Conservation (phyloP, 2,113 vertebrate genomes). For the human region DNA sequence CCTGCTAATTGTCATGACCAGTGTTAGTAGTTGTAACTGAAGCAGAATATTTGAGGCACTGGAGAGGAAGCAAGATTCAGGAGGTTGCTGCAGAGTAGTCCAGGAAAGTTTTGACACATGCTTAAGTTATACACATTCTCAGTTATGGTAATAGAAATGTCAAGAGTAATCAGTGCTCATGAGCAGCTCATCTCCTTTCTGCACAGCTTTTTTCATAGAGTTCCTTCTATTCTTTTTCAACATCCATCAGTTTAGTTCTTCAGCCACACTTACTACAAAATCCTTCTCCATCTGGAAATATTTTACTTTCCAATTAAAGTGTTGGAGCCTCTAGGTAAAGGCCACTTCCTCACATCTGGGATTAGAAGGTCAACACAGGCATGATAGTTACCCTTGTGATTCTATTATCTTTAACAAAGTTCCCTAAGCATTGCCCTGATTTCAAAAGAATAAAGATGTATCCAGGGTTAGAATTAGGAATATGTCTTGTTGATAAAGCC, state of each 20-base stretch:
- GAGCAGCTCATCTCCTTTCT: neutral
- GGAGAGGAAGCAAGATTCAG: neutral
- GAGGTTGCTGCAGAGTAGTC: neutral
- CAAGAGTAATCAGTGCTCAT: neutral
- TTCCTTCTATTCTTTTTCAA: neutral
- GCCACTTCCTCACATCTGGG: neutral
- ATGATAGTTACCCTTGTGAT: neutral
- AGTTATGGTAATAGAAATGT: neutral
- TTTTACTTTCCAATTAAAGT: slow-evolving; percentile 21
- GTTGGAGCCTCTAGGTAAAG: neutral
- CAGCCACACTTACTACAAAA: neutral
- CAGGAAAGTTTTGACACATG: neutral
- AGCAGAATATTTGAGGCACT: neutral
- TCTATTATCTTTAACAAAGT: slow-evolving; percentile 36
- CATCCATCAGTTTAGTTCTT: neutral
- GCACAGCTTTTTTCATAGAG: neutral
- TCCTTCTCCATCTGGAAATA: neutral
- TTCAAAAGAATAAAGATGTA: slow-evolving; percentile 37
- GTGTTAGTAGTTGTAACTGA: neutral
- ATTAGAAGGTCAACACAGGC: slow-evolving; percentile 14
- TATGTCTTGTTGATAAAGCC: neutral
- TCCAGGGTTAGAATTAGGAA: neutral
- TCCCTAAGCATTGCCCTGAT: slow-evolving; percentile 6
- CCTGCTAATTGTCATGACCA: neutral
- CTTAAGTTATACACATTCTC: neutral